Evolutionary conservation across 2,888 invertebrate genomes (phyloP), one percentile per base, ranked within the genome.

Genomic region (Acanthopleura granulata): DNA sequence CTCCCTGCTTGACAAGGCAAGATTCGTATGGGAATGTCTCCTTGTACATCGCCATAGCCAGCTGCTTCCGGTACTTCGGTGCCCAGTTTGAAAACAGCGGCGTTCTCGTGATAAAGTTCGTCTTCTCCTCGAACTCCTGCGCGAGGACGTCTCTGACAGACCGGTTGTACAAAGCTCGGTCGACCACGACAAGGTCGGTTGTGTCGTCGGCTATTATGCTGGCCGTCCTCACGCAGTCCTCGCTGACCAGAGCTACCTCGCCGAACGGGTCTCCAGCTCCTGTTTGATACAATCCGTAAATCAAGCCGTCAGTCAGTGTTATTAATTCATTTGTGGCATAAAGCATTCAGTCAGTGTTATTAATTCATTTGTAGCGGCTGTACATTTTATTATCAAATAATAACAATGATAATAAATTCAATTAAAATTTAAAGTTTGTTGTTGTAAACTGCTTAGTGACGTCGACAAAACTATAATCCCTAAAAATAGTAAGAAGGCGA

Each of bases 21-120:
- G 83, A 82, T 61, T 90, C 89, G 74, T 89, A 90, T 0, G 84
- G 83, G 22, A 82, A 83, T 0, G 80, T 81, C 62, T 88, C 86
- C 73, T 87, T 88, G 78, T 88, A 87, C 73, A 90, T 79, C 1
- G 90, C 89, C 89, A 90, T 89, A 29, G 89, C 83, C 57, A 90
- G 80, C 80, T 90, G 89, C 75, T 89, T 89, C 77, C 86, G 84
- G 81, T 89, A 89, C 77, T 87, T 87, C 9, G 89, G 86, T 3
- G 88, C 80, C 90, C 90, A 89, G n/a, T 77, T 82, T 6, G 82
- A 79, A 80, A 90, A 90, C 40, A 89, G 80, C 0, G 84, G 82
- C 69, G 85, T 85, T 25, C 75, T 78, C 74, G 84, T 82, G 27
- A 90, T 88, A 77, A 90, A 90, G 25, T 82, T 78, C 9, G 83